Percentiles rank a stretch among this genome's conserved stretches.
phyloP scores from a whole-genome alignment of 92 coral and sea anemone species.

The Umimayanthus chanpuru region DNA sequence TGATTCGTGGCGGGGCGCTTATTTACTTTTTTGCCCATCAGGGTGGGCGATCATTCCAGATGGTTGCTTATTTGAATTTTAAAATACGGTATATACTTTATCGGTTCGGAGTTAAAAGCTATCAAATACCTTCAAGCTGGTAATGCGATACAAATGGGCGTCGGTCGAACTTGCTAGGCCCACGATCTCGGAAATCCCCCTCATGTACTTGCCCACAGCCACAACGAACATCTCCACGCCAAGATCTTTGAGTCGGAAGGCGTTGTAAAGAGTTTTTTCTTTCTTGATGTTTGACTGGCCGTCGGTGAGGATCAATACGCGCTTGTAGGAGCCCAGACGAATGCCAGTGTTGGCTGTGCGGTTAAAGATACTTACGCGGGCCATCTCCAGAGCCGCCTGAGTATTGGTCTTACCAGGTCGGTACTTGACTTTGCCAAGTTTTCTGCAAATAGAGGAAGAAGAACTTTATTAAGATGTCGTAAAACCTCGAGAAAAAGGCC shows the following conservation, averaged over 20 bases:
- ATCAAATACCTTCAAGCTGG: not conserved
- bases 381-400: slow-evolving; percentile 66
- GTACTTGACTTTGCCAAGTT: slow-evolving; percentile 54
- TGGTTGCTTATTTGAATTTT: too few species aligned
- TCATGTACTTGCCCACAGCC: slow-evolving; percentile 76
- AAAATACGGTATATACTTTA: too few species aligned
- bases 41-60: too few species aligned
- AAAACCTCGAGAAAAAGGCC: too few species aligned
- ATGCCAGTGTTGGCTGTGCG: slow-evolving; percentile 40
- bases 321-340: slow-evolving; percentile 64
- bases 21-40: too few species aligned
- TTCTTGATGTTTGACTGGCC: slow-evolving; percentile 82
- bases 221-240: slow-evolving; percentile 82
- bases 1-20: too few species aligned
- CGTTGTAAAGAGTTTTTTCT: slow-evolving; percentile 69
- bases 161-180: slow-evolving; percentile 85
- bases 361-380: slow-evolving; percentile 41
- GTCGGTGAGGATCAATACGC: slow-evolving; percentile 78
- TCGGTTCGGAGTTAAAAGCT: too few species aligned
- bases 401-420: slow-evolving; percentile 78
- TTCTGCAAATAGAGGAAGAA: not conserved
- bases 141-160: slow-evolving; percentile 75
- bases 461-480: not conserved
- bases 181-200: slow-evolving; percentile 85
- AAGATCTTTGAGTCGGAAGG: slow-evolving; percentile 65